A percentile compares a stretch with the other conserved stretches of the same genome.
Evolutionary conservation across 2,797 vertebrate genomes (phyloP).

Genomic region (Rhinogobio ventralis): DNA sequence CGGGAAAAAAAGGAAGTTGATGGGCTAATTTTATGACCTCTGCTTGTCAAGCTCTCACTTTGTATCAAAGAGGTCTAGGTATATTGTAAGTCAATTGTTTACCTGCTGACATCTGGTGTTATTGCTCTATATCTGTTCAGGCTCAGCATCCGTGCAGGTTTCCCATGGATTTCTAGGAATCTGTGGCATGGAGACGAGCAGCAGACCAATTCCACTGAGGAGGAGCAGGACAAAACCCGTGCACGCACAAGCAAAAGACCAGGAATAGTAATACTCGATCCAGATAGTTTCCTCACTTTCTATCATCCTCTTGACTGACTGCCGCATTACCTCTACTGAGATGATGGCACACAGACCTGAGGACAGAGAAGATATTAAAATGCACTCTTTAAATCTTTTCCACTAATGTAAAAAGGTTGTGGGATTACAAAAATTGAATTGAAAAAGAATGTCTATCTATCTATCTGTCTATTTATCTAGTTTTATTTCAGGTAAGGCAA

Average conservation of each 20-base stretch:
- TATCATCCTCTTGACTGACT: slow-evolving; percentile 95
- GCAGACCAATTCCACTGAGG: slow-evolving; percentile 85
- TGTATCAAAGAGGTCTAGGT: neutral
- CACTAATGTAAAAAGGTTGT: neutral
- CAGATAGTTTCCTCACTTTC: slow-evolving; percentile 93
- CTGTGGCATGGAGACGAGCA: slow-evolving; percentile 92
- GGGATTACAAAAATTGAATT: neutral
- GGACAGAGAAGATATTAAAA: slow-evolving; percentile 32
- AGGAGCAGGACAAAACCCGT: slow-evolving; percentile 89
- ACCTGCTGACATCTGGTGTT: neutral
- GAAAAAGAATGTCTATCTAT: neutral
- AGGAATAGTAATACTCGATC: slow-evolving; percentile 89
- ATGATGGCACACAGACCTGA: slow-evolving; percentile 93
- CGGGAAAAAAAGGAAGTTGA: neutral
- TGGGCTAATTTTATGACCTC: neutral
- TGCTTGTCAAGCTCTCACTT: slow-evolving; percentile 2
- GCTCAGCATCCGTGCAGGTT: slow-evolving; percentile 95
- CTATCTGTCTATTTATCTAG: neutral
- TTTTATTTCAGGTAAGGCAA: neutral
- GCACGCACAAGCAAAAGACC: slow-evolving; percentile 95
- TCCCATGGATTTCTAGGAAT: slow-evolving; percentile 98
- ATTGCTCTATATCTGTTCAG: slow-evolving; percentile 77
- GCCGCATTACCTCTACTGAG: slow-evolving; percentile 95
- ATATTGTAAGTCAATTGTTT: neutral
- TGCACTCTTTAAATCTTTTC: neutral